These are phyloP conservation scores for Coelinius sp. DNA, from an alignment of 2,888 invertebrate genomes.

Conservation along the genomic window DNA sequence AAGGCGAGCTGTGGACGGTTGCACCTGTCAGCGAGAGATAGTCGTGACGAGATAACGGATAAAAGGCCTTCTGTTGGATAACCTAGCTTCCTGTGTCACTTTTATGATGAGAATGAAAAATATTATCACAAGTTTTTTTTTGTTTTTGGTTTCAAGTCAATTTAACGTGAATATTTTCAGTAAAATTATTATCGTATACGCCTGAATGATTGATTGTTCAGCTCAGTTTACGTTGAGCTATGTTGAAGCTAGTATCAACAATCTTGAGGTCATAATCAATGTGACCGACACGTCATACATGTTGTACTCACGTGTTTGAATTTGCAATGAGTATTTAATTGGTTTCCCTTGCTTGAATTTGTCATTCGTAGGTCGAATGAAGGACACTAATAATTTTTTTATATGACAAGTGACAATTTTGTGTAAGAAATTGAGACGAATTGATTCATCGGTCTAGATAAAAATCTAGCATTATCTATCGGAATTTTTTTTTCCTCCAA, in stretches of 20 bases:
- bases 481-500: too few species aligned
- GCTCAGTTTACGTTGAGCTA: conserved; percentile 41
- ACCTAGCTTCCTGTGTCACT: conserved; percentile 27
- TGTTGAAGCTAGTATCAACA: conserved; percentile 67
- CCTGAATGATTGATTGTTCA: conserved; percentile 1
- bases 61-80: conserved; percentile 48
- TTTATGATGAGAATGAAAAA: neutral
- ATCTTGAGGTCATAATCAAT: conserved; percentile 61
- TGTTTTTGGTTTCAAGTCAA: neutral
- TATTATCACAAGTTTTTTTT: neutral
- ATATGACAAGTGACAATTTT: too few species aligned
- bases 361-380: too few species aligned
- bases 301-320: conserved; percentile 63
- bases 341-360: conserved; percentile 48
- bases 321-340: conserved; percentile 63
- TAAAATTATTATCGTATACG: too few species aligned
- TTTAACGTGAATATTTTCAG: neutral
- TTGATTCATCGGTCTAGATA: too few species aligned
- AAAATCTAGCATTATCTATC: too few species aligned
- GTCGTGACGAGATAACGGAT: conserved; percentile 65
- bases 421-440: too few species aligned
- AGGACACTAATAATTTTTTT: too few species aligned
- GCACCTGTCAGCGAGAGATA: conserved; percentile 64
- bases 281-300: conserved; percentile 63
- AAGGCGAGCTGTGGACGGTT: conserved; percentile 56